A percentile compares a stretch with the other conserved stretches of the same genome.
Conservation (phyloP, 2,797 vertebrate species). For the Pipistrellus pipistrellus region DNA sequence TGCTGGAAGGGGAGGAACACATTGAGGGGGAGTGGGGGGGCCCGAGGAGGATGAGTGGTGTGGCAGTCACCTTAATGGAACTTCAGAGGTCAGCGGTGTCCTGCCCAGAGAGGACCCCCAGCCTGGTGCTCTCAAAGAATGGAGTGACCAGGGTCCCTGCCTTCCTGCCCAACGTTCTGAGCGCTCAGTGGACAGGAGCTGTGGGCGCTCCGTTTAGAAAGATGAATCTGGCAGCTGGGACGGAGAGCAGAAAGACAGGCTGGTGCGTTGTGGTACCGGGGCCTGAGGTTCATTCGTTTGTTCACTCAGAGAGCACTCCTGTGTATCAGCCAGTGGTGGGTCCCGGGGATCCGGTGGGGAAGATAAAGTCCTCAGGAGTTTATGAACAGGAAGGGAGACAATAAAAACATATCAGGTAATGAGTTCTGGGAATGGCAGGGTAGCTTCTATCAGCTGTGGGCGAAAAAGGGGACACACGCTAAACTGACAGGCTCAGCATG, state of each 20-base stretch:
- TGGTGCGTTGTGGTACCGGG: not conserved
- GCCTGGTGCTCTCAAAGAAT: not conserved
- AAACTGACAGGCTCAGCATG: not conserved
- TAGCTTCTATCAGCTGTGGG: not conserved
- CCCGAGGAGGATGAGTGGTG: not conserved
- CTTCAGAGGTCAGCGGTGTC: not conserved
- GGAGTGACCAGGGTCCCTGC: not conserved
- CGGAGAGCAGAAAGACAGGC: not conserved
- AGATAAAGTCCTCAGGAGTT: not conserved
- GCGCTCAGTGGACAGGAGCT: not conserved
- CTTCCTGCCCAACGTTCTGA: not conserved
- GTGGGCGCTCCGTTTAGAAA: not conserved
- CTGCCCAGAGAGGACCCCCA: not conserved
- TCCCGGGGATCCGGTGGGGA: not conserved
- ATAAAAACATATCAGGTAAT: not conserved
- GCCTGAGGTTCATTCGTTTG: not conserved
- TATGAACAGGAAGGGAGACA: not conserved
- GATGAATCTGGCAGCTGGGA: not conserved
- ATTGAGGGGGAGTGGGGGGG: not conserved
- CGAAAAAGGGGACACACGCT: not conserved
- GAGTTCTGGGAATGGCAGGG: not conserved
- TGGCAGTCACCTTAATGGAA: not conserved
- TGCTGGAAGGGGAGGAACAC: not conserved
- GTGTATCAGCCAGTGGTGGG: not conserved
- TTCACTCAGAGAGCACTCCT: not conserved